Evolutionary conservation across 2,888 invertebrate genomes (phyloP).

Genomic region (Rapana venosa): DNA sequence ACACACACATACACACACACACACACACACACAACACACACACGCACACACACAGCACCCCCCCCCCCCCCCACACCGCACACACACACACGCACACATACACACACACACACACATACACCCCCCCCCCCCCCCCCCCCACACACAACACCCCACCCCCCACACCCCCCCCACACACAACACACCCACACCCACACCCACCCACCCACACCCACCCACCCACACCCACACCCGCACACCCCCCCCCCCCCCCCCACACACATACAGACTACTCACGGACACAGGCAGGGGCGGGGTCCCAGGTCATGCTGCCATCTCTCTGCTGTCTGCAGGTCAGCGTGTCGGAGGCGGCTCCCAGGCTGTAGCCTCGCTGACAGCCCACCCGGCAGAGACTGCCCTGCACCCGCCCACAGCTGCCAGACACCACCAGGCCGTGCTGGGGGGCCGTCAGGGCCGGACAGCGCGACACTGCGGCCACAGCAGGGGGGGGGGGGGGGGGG

Average conservation of each 20-base stretch:
- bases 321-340: conserved; percentile 21
- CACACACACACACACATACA: neutral
- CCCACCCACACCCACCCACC: too few relatives aligned
- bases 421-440: neutral
- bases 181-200: too few relatives aligned
- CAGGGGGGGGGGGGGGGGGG: neutral
- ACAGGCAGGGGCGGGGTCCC: conserved; percentile 18
- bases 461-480: neutral
- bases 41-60: too few relatives aligned
- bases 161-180: too few relatives aligned
- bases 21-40: too few relatives aligned
- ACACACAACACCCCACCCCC: too few relatives aligned
- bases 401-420: neutral
- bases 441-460: conserved; percentile 6
- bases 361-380: conserved; percentile 21
- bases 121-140: neutral
- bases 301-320: neutral
- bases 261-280: neutral
- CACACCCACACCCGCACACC: too few relatives aligned
- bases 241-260: too few relatives aligned
- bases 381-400: conserved; percentile 22
- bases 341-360: neutral
- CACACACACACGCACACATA: too few relatives aligned
- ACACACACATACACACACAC: too few relatives aligned
- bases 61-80: too few relatives aligned